These are phyloP conservation scores for Gambusia holbrooki DNA, from an alignment of 2,113 vertebrate genomes.

Conservation along the genomic window DNA sequence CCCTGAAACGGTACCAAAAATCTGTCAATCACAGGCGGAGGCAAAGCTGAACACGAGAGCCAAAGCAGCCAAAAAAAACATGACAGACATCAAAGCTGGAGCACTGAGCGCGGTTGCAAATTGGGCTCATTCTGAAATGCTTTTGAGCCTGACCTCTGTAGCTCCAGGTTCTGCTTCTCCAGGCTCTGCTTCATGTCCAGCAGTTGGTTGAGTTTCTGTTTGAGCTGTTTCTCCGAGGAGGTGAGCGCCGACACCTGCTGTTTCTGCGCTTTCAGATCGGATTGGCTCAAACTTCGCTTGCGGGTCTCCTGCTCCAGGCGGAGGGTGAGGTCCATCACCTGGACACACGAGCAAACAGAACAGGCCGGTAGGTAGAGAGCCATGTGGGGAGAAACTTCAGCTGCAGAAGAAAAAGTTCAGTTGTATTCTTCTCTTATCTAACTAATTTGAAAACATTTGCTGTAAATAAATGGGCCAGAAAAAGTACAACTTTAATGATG, in stretches of 20 bases:
- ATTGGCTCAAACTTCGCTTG: constrained; percentile 87
- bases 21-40: constrained; percentile 51
- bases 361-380: not conserved
- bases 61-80: constrained; percentile 19
- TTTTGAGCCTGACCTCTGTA: constrained; percentile 84
- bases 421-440: not conserved
- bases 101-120: not conserved
- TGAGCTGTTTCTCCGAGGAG: constrained; percentile 94
- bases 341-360: constrained; percentile 31
- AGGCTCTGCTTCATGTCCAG: constrained; percentile 90
- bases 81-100: not conserved
- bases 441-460: not conserved
- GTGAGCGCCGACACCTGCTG: constrained; percentile 89
- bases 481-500: not conserved
- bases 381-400: not conserved
- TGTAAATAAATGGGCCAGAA: not conserved
- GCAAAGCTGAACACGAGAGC: constrained; percentile 30
- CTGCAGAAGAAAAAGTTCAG: not conserved
- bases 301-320: constrained; percentile 94
- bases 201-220: constrained; percentile 95
- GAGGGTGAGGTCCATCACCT: constrained; percentile 88
- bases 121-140: constrained; percentile 20
- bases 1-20: constrained; percentile 80
- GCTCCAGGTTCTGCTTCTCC: constrained; percentile 92
- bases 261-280: constrained; percentile 91